Percentiles rank a stretch among this genome's conserved stretches.
Evolutionary conservation across 2,113 vertebrate genomes (phyloP).

Genomic region (Hyla sarda): DNA sequence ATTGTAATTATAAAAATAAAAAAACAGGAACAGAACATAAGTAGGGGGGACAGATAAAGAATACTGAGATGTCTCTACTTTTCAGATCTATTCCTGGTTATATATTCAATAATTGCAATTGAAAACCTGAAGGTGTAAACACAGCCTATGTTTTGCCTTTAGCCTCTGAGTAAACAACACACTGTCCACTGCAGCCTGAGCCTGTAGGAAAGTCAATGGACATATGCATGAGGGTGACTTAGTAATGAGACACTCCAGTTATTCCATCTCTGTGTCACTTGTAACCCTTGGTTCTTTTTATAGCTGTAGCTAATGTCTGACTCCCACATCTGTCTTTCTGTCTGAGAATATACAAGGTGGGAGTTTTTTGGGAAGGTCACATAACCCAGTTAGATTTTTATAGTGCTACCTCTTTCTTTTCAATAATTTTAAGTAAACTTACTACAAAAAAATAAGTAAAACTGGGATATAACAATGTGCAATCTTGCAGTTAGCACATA

Average conservation of each 20-base stretch:
- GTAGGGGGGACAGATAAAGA: no score
- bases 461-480: not conserved
- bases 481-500: not conserved
- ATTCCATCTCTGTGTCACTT: slow-evolving; percentile 31
- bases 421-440: not conserved
- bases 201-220: slow-evolving; percentile 37
- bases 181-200: not conserved
- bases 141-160: not conserved
- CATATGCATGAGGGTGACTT: slow-evolving; percentile 47
- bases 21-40: no score
- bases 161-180: not conserved
- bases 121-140: no score
- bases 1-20: no score
- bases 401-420: not conserved
- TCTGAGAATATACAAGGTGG: slow-evolving; percentile 38
- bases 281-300: slow-evolving; percentile 49
- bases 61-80: no score
- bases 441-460: not conserved
- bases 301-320: slow-evolving; percentile 43
- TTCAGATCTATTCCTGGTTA: no score
- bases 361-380: slow-evolving; percentile 43
- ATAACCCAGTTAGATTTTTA: not conserved
- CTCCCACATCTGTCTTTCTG: slow-evolving; percentile 45
- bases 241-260: slow-evolving; percentile 40
- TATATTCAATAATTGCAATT: no score